Evolutionary conservation across 2,888 invertebrate species (phyloP).

Genomic region (Plutella xylostella): DNA sequence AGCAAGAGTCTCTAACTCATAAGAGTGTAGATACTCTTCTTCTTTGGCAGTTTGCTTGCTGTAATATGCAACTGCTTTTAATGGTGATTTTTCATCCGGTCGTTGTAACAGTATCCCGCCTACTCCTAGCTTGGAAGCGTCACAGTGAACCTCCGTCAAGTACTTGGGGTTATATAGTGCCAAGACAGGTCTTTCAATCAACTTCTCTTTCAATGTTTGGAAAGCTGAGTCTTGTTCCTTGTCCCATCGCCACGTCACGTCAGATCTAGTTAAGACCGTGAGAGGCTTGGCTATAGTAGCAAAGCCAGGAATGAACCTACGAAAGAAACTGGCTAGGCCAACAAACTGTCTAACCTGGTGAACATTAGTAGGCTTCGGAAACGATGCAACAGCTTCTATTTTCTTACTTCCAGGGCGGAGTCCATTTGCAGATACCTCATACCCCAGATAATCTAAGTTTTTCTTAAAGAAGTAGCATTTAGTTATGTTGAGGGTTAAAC

Average conservation of each 20-base stretch:
- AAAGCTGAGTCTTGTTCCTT: constrained; percentile 12
- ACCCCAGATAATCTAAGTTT: constrained; percentile 3
- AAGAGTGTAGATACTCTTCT: constrained; percentile 29
- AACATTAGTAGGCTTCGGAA: constrained; percentile 15
- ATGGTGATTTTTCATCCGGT: constrained; percentile 18
- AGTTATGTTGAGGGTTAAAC: constrained; percentile 12
- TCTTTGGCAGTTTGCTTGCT: constrained; percentile 25
- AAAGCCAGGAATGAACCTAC: constrained; percentile 13
- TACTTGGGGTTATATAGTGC: constrained; percentile 9
- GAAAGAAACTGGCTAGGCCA: constrained; percentile 19
- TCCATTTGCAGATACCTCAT: background rate
- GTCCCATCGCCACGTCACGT: constrained; percentile 1
- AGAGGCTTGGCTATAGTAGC: background rate
- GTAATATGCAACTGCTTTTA: constrained; percentile 26
- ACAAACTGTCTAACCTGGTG: constrained; percentile 17
- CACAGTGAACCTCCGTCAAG: constrained; percentile 25
- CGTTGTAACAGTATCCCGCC: constrained; percentile 22
- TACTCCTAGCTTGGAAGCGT: no score
- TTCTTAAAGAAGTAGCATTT: constrained; percentile 9
- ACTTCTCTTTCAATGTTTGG: constrained; percentile 7
- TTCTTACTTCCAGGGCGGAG: constrained; percentile 3
- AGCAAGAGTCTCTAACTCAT: constrained; percentile 20
- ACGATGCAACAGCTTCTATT: constrained; percentile 8
- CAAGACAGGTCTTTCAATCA: constrained; percentile 10
- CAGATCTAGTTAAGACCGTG: constrained; percentile 1